Evolutionary conservation across 1,140 invertebrate genomes (phyloP), one percentile per base, ranked within the genome.

Genomic region (Pachyrhynchus sulphureomaculatus): DNA sequence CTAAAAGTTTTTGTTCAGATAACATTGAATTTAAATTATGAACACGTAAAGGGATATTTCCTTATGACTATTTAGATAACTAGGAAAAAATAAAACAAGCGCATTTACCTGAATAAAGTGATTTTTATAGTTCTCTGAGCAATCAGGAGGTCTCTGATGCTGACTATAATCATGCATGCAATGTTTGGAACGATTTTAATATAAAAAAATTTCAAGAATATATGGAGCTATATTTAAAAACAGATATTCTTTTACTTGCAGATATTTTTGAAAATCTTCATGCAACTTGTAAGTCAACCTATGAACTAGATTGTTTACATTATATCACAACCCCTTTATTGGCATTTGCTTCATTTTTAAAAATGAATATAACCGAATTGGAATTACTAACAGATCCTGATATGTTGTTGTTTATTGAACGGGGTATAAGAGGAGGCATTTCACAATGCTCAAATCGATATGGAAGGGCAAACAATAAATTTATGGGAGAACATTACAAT

Each of bases 191-290:
- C 8, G 8, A 3, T 26, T 26, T 26, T 26, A 26, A 26, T 4
- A 26, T 26, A 4, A 26, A 70, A 65, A 75, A 47, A 45, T 44
- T 81, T 21, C 61, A 71, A 9, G 73, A 80, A 24, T 80, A 78
- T 71, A 72, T 74, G 29, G 70, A 78, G 55, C 47, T 80, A 10
- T 80, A 79, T 62, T 48, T 78, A 15, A 76, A 75, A 65, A 69
- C 69, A 12, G 76, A 80, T 70, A 75, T 80, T 9, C 53, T 80
- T n/a, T 39, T 79, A 9, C 64, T 80, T 21, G 51, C 68, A 4
- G 76, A 79, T 65, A 59, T 79, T 23, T 79, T 80, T 67, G 70
- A 78, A 74, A 79, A 76, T 52, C 79, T 79, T 68, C 39, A 76
- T 53, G 29, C 45, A 8, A 53, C 67, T 4, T 74, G 74, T 66